These are phyloP conservation scores for Hipposideros armiger DNA, from an alignment of 2,113 vertebrate genomes.

Conservation along the genomic window DNA sequence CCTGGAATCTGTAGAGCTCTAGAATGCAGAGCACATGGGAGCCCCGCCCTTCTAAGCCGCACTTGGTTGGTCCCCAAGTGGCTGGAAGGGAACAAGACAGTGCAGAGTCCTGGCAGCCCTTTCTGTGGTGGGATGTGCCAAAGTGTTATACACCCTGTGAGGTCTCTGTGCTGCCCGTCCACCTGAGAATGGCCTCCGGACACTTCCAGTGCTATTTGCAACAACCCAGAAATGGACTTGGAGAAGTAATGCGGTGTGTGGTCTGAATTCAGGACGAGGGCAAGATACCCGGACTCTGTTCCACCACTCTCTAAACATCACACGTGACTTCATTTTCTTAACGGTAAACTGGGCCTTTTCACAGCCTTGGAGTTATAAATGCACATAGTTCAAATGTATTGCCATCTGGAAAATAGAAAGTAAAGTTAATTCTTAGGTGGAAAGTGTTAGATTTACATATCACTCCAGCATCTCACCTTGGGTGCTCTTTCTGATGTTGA, in stretches of 20 bases:
- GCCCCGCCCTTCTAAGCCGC: not conserved
- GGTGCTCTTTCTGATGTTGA: not conserved
- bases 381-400: not conserved
- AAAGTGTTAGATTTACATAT: not conserved
- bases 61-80: not conserved
- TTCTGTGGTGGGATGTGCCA: not conserved
- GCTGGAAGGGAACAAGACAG: not conserved
- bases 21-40: rapidly evolving
- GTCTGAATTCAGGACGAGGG: not conserved
- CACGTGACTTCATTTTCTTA: not conserved
- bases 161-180: too few relatives aligned
- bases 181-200: not conserved
- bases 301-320: not conserved
- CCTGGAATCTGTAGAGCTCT: not conserved
- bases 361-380: not conserved
- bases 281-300: not conserved
- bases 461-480: not conserved
- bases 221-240: not conserved
- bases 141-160: too few relatives aligned
- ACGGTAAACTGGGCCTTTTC: not conserved
- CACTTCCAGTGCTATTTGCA: rapidly evolving
- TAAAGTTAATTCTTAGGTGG: not conserved
- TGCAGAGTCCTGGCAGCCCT: not conserved
- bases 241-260: rapidly evolving
- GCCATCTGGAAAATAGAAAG: not conserved